phyloP scores from a whole-genome alignment of 1,140 invertebrate genomes.

The Antheraea mylitta region DNA sequence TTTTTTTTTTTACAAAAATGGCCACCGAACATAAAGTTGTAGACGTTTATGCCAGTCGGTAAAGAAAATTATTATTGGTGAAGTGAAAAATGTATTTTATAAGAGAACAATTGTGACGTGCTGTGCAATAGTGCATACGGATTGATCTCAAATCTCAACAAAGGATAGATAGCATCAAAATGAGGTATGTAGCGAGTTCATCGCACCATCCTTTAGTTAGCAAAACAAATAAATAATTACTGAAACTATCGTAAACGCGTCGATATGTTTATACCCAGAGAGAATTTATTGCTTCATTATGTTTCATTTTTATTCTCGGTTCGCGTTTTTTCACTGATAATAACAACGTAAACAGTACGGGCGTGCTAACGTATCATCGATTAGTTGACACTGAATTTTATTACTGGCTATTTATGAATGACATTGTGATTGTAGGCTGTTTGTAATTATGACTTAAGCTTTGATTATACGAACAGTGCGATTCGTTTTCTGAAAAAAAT shows the following conservation, averaged over 20 bases:
- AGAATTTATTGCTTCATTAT: conserved; percentile 48
- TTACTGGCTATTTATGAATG: conserved; percentile 62
- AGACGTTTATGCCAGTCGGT: conserved; percentile 55
- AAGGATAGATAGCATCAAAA: conserved; percentile 69
- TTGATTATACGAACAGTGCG: conserved; percentile 21
- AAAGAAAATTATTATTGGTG: conserved; percentile 59
- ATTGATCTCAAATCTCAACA: conserved; percentile 71
- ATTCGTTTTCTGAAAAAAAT: background rate
- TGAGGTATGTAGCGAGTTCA: conserved; percentile 73
- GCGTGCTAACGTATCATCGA: conserved; percentile 51
- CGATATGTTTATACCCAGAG: conserved; percentile 52
- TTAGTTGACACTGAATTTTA: conserved; percentile 51
- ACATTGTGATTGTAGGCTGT: conserved; percentile 33
- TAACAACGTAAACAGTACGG: conserved; percentile 58
- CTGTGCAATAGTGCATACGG: conserved; percentile 72
- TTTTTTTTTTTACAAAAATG: conserved; percentile 74
- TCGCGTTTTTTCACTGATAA: conserved; percentile 40
- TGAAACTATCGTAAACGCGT: conserved; percentile 39
- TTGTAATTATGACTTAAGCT: conserved; percentile 8
- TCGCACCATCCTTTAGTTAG: conserved; percentile 63
- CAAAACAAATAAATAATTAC: conserved; percentile 72
- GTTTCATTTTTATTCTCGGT: conserved; percentile 44
- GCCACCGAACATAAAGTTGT: conserved; percentile 52
- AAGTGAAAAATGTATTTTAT: conserved; percentile 73
- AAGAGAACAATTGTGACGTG: conserved; percentile 76